Percentiles rank a stretch among this genome's conserved stretches.
Evolutionary conservation across 2,888 invertebrate genomes (phyloP).

Genomic region (Noctuana brunneofusca): DNA sequence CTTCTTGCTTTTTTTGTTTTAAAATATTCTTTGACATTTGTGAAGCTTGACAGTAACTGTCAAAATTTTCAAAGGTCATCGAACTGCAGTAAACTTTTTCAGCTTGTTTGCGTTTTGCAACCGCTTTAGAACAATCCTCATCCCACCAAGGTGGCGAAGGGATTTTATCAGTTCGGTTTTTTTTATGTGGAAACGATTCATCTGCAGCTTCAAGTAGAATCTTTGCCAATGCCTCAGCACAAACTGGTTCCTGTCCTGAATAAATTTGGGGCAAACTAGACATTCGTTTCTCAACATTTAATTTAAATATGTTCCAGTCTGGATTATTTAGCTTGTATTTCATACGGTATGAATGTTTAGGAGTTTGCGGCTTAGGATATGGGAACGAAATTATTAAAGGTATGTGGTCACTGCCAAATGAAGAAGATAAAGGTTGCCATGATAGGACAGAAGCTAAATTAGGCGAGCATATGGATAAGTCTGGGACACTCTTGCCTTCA

Average conservation of each 20-base stretch:
- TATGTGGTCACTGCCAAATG: conserved; percentile 1
- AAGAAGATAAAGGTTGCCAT: not conserved
- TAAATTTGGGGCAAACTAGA: not conserved
- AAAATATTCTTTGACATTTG: not conserved
- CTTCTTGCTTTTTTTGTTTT: conserved; percentile 5
- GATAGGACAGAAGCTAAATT: not conserved
- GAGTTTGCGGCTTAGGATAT: not conserved
- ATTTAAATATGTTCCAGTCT: not conserved
- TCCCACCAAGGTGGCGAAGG: conserved; percentile 1
- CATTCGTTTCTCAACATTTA: not conserved
- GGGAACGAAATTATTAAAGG: not conserved
- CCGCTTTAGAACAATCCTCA: not conserved
- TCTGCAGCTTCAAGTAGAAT: not conserved
- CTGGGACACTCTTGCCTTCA: not conserved
- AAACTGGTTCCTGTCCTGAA: not conserved
- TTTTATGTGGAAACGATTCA: not conserved
- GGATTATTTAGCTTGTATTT: not conserved
- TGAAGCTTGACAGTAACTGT: not conserved
- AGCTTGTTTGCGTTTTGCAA: not conserved
- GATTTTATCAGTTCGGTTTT: not conserved
- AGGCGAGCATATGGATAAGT: not conserved
- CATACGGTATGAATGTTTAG: not conserved
- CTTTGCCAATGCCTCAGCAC: not conserved
- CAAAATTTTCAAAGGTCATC: conserved; percentile 1
- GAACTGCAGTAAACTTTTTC: not conserved